Conservation (phyloP, 2,797 vertebrate species). For the Miichthys miiuy region DNA sequence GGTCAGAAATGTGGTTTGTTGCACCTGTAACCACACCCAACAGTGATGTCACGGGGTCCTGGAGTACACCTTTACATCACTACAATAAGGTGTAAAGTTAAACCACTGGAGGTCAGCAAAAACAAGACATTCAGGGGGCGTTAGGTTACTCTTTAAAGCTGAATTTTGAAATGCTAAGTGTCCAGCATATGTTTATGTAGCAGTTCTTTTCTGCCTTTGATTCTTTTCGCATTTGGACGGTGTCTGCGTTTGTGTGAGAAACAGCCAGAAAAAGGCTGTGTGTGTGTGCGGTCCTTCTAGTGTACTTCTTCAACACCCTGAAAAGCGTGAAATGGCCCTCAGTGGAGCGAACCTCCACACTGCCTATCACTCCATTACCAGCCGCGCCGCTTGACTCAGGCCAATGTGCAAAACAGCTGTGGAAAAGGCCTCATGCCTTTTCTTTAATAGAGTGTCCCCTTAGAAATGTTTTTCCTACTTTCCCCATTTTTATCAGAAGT, state of each 20-base stretch:
- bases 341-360: slow-evolving; percentile 74
- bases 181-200: slow-evolving; percentile 10
- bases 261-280: slow-evolving; percentile 50
- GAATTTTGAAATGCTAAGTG: neutral
- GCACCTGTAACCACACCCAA: neutral
- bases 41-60: neutral
- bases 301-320: slow-evolving; percentile 79
- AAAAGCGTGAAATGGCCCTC: slow-evolving; percentile 79
- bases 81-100: neutral
- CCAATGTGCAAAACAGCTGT: slow-evolving; percentile 89
- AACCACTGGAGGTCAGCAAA: neutral
- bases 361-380: slow-evolving; percentile 84
- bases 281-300: slow-evolving; percentile 77
- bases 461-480: slow-evolving; percentile 91
- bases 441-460: slow-evolving; percentile 90
- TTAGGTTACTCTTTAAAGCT: neutral
- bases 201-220: slow-evolving; percentile 16
- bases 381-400: slow-evolving; percentile 70
- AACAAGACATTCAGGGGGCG: neutral
- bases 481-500: slow-evolving; percentile 91
- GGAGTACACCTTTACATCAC: slow-evolving; percentile 9
- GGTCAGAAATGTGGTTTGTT: neutral
- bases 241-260: slow-evolving; percentile 50
- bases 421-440: slow-evolving; percentile 84
- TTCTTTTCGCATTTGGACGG: slow-evolving; percentile 12